Base-by-base conservation (phyloP, 2,113 vertebrate genomes). In the Etia nguti region DNA sequence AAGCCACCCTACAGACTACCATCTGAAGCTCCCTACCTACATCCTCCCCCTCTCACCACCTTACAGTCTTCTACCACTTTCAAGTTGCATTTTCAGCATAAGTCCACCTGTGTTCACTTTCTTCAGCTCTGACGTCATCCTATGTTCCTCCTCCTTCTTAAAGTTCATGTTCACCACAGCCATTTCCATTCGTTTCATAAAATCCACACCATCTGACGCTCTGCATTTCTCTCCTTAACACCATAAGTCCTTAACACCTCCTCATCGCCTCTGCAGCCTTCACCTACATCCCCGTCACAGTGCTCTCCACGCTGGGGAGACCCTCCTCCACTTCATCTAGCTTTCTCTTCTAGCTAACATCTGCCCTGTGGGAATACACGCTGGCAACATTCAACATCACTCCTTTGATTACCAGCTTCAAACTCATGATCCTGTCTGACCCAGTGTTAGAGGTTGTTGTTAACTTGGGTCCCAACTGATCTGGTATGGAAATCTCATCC, bases 181-280 rank as follows among this genome's bases (percentile, higher is more conserved):
- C 8, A 60, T 60, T 60, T 60, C 56, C 26, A 59, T 31, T 31
- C 4, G 18, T 59, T 59, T 59, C 57, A 59, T 15, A 31, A 59
- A 59, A 18, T 59, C 57, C 18, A 59, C 57, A 59, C 26, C 15
- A 59, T 10, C 57, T 18, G 57, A 31, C 2, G 0, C 57, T 0
- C 57, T 59, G 15, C 26, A 31, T 31, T 59, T 31, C 56, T 31
- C 26, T 59, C 56, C 56, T 59, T 31, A 10, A 59, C 57, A 59
- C 1, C 15, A 60, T 60, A 0, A 13, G 15, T 60, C 15, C 3
- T 31, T 31, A 60, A 60, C 57, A 60, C 1, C 57, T 60, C 5
- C 26, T 29, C 57, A 34, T 60, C 0, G 0, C 57, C 26, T 18
- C 57, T 59, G 29, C 57, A 34, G 57, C 29, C 57, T 60, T 60